Evolutionary conservation across 2,888 invertebrate species (phyloP).

Genomic region (Leptopilina syphax): DNA sequence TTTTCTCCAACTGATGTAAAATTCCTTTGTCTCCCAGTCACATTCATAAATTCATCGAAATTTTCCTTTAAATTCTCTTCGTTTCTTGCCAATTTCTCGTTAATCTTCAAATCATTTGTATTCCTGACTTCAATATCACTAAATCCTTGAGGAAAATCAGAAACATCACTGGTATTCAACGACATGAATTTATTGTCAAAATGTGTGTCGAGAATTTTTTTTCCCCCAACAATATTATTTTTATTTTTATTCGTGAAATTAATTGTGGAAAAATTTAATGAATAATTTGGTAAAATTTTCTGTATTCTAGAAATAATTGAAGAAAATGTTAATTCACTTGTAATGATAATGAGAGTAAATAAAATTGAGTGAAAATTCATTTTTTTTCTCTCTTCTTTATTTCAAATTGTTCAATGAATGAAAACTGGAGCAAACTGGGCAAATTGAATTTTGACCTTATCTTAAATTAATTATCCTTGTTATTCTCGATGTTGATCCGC

Average conservation of each 20-base stretch:
- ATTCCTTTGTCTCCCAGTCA: too few relatives aligned
- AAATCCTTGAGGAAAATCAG: not conserved
- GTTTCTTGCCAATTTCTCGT: conserved; percentile 11
- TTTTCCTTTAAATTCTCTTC: not conserved
- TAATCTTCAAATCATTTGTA: conserved; percentile 11
- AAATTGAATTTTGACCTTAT: not conserved
- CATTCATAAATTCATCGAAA: too few relatives aligned
- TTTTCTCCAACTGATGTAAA: too few relatives aligned
- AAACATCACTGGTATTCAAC: not conserved
- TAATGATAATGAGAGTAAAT: too few relatives aligned
- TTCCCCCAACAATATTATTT: not conserved
- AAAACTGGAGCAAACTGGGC: not conserved
- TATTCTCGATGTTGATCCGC: not conserved
- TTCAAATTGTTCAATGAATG: too few relatives aligned
- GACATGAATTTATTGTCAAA: not conserved
- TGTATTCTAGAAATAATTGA: too few relatives aligned
- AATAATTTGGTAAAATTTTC: too few relatives aligned
- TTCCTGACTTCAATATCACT: conserved; percentile 8
- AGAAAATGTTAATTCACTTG: too few relatives aligned
- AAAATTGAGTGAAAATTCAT: too few relatives aligned
- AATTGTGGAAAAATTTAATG: too few relatives aligned
- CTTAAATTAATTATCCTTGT: not conserved
- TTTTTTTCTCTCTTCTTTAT: too few relatives aligned
- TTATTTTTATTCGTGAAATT: not conserved
- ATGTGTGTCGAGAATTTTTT: conserved; percentile 1